Evolutionary conservation across 2,113 vertebrate genomes (phyloP).

Genomic region (Takifugu flavidus): DNA sequence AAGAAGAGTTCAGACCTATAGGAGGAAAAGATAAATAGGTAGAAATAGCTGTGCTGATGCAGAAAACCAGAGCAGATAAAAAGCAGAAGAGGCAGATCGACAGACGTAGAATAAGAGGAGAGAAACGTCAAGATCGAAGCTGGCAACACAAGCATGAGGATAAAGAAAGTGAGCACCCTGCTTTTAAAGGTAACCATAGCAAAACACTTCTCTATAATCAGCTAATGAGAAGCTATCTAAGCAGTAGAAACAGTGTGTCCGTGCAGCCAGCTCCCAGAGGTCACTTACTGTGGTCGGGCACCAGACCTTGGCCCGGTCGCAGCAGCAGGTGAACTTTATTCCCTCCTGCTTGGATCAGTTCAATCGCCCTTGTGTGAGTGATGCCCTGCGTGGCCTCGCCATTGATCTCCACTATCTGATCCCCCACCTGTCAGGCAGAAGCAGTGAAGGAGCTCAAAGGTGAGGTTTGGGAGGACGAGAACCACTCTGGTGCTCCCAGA

Average conservation of each 20-base stretch:
- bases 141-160: slow-evolving; percentile 62
- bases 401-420: slow-evolving; percentile 98
- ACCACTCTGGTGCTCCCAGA: too few species aligned
- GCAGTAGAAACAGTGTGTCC: slow-evolving; percentile 4
- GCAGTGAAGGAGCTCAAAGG: not conserved
- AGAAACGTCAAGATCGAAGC: slow-evolving; percentile 50
- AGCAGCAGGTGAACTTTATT: slow-evolving; percentile 90
- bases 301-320: slow-evolving; percentile 88
- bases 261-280: slow-evolving; percentile 5
- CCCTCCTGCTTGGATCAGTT: slow-evolving; percentile 96
- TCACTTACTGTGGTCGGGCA: slow-evolving; percentile 91
- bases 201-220: slow-evolving; percentile 25
- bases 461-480: too few species aligned
- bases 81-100: slow-evolving; percentile 36
- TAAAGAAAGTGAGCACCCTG: slow-evolving; percentile 39
- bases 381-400: slow-evolving; percentile 96
- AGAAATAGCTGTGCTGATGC: slow-evolving; percentile 68
- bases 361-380: slow-evolving; percentile 95
- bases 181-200: slow-evolving; percentile 43
- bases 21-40: slow-evolving; percentile 86
- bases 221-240: slow-evolving; percentile 11
- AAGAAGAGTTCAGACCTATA: slow-evolving; percentile 97
- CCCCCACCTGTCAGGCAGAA: slow-evolving; percentile 82
- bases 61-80: slow-evolving; percentile 58
- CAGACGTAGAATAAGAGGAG: slow-evolving; percentile 45